Evolutionary conservation across 2,888 invertebrate genomes (phyloP).

Genomic region (Ichneumoninae sp.): DNA sequence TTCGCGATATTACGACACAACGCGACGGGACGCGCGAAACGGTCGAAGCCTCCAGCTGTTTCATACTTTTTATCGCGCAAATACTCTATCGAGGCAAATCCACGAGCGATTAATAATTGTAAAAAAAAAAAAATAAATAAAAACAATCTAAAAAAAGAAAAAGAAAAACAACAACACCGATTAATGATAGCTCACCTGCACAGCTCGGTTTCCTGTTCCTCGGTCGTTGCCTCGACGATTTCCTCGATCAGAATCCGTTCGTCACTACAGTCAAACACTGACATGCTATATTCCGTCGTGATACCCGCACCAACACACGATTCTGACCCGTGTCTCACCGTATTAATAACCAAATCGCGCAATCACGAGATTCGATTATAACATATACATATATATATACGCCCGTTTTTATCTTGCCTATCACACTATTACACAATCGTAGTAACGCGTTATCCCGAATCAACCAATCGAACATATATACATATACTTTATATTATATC

Average conservation of each 20-base stretch:
- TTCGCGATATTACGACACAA: neutral
- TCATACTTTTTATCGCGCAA: neutral
- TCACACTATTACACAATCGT: slow-evolving; percentile 21
- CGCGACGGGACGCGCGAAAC: neutral
- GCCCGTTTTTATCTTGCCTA: neutral
- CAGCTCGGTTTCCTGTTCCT: slow-evolving; percentile 81
- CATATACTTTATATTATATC: neutral
- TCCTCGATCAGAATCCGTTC: slow-evolving; percentile 85
- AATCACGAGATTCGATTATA: slow-evolving; percentile 22
- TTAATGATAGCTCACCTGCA: slow-evolving; percentile 77
- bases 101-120: neutral
- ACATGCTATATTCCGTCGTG: slow-evolving; percentile 84
- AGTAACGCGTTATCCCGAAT: slow-evolving; percentile 4
- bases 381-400: slow-evolving; percentile 6
- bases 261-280: slow-evolving; percentile 85
- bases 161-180: neutral
- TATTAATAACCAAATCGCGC: slow-evolving; percentile 20
- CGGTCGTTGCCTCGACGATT: slow-evolving; percentile 85
- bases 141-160: neutral
- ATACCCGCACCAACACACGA: slow-evolving; percentile 55
- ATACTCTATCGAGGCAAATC: neutral
- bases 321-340: slow-evolving; percentile 22
- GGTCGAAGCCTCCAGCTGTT: neutral
- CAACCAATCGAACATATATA: neutral
- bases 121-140: neutral